phyloP scores from a whole-genome alignment of 2,797 vertebrate species.

The Nyctalus aviator region DNA sequence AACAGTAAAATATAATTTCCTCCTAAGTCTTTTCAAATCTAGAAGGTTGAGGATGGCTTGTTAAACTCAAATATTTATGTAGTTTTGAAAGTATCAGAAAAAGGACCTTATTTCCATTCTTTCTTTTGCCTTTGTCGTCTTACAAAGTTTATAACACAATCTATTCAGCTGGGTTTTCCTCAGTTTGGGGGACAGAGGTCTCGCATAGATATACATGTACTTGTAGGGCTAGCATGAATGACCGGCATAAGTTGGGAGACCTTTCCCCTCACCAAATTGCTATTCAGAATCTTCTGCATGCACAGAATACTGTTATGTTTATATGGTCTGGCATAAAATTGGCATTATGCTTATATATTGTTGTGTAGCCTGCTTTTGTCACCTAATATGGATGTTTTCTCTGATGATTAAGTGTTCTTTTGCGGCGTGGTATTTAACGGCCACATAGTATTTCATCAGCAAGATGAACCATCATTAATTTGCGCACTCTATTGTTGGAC shows the following conservation, averaged over 20 bases:
- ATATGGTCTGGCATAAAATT: background rate
- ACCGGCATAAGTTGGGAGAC: background rate
- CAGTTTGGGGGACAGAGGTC: background rate
- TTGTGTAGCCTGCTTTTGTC: slow-evolving; percentile 39
- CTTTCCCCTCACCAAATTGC: background rate
- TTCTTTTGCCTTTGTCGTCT: slow-evolving; percentile 60
- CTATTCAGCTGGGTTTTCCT: background rate
- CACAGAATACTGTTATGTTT: background rate
- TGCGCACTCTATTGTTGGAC: background rate
- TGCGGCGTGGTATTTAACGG: background rate
- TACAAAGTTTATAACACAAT: background rate
- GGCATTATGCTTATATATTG: background rate
- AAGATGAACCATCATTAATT: slow-evolving; percentile 46
- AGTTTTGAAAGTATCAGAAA: slow-evolving; percentile 66
- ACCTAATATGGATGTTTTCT: slow-evolving; percentile 1
- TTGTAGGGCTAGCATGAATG: background rate
- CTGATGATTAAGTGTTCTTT: slow-evolving; percentile 44
- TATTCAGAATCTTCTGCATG: background rate
- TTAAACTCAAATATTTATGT: slow-evolving; percentile 62
- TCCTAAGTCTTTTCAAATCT: slow-evolving; percentile 74
- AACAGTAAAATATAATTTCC: slow-evolving; percentile 78
- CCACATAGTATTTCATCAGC: background rate
- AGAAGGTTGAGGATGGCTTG: slow-evolving; percentile 62
- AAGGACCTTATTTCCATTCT: slow-evolving; percentile 42
- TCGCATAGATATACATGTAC: background rate